Base-by-base conservation (phyloP, 2,113 vertebrate species). In the Macroglossus sobrinus region DNA sequence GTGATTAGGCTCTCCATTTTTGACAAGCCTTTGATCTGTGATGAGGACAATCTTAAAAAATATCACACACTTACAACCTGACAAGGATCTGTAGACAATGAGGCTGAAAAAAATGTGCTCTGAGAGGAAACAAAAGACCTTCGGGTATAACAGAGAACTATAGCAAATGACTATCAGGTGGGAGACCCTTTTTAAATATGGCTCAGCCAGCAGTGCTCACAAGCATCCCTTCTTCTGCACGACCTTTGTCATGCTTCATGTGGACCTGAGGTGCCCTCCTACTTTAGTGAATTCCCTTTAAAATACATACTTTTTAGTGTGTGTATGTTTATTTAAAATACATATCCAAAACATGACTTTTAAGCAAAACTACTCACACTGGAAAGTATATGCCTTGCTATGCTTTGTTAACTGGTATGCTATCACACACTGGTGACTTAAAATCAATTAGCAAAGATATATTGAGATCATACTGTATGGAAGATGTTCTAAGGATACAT, bases 321-420 rank as follows among this genome's bases (percentile, higher is more conserved):
- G 47, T 19, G 22, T 38, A 35, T 35, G 21, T 64, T 76, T 93
- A 53, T 45, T 94, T 93, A 74, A 93, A 93, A 69, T 63, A 74
- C 8, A 43, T 6, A 71, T 33, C 47, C 38, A 63, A 75, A 86
- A 57, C 47, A 16, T n/a, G 28, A 13, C 81, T 61, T 76, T 72
- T 35, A 81, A 85, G 79, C n/a, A 82, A 94, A 88, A 7, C 64
- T 61, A 74, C 15, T 28, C 66, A 28, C 3, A 22, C 0, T 18
- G 40, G 64, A 45, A 8, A 19, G 53, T 26, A 2, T 18, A 30
- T 71, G 21, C 61, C 63, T 22, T 75, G 66, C 13, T 47, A 7
- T 15, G 45, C 13, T 47, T 90, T 81, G n/a, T 43, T 59, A 57
- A 57, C 35, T 40, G 66, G 26, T 14, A 30, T 40, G 38, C 76